Conservation (phyloP, 2,888 invertebrate genomes). For the Sabellastarte sp. region DNA sequence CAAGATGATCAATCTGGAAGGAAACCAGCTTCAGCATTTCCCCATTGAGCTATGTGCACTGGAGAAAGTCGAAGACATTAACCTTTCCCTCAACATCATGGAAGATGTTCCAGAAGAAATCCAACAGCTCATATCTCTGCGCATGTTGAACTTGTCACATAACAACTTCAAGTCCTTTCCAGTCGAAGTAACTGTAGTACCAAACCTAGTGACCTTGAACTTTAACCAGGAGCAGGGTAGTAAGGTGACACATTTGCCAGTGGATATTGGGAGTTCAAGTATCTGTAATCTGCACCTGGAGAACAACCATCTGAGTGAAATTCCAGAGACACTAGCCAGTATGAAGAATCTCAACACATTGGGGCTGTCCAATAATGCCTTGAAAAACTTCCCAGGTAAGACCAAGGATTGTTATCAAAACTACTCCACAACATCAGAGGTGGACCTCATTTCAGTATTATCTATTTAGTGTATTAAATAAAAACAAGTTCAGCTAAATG, state of each 20-base stretch:
- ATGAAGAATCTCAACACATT: conserved; percentile 8
- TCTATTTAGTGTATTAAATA: too few relatives aligned
- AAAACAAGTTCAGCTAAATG: too few relatives aligned
- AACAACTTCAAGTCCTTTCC: conserved; percentile 51
- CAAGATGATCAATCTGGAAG: conserved; percentile 32
- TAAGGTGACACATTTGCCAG: conserved; percentile 42
- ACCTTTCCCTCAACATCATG: conserved; percentile 41
- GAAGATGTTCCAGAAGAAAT: conserved; percentile 66
- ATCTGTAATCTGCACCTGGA: conserved; percentile 42
- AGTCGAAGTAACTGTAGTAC: conserved; percentile 40
- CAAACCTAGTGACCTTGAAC: conserved; percentile 38
- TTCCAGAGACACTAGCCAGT: conserved; percentile 34
- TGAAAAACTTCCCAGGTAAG: background rate
- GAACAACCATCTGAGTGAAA: conserved; percentile 41
- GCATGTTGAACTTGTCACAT: conserved; percentile 45
- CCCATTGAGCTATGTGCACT: conserved; percentile 38
- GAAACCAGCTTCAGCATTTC: conserved; percentile 39
- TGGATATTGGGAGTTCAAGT: conserved; percentile 35
- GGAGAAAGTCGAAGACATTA: conserved; percentile 32
- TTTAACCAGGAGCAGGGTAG: conserved; percentile 47
- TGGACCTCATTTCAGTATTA: too few relatives aligned
- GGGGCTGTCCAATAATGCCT: background rate
- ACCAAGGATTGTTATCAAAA: too few relatives aligned
- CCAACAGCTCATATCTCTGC: conserved; percentile 68
- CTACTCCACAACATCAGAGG: too few relatives aligned